These are phyloP conservation scores for Strix uralensis DNA, from an alignment of 2,113 vertebrate genomes.

Conservation along the genomic window DNA sequence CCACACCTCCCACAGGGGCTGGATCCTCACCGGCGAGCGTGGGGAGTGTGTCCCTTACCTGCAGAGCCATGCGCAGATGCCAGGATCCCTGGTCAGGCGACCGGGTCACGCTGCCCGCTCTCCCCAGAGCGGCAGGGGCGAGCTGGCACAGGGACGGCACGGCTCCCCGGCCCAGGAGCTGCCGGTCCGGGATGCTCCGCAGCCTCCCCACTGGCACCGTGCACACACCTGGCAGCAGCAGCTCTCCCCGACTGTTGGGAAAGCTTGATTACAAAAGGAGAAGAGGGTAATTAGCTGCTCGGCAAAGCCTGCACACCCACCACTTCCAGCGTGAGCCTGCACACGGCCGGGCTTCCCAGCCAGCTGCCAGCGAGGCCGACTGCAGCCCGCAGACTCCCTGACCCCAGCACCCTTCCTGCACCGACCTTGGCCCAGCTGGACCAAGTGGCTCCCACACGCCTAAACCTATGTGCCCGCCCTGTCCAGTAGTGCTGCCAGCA, in stretches of 20 bases:
- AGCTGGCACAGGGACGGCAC: not conserved
- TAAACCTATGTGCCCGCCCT: fast-evolving
- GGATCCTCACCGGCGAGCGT: fast-evolving
- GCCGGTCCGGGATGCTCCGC: fast-evolving
- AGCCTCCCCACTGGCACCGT: fast-evolving
- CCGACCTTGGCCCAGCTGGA: fast-evolving
- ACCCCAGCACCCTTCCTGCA: fast-evolving
- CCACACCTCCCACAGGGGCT: not conserved
- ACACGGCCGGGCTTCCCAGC: not conserved
- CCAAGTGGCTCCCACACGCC: fast-evolving
- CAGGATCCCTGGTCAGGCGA: not conserved
- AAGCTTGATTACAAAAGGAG: not conserved
- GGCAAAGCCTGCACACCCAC: not conserved
- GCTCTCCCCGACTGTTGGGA: not conserved
- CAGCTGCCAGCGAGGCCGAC: not conserved
- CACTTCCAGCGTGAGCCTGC: not conserved
- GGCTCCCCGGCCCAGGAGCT: fast-evolving
- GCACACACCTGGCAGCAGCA: not conserved
- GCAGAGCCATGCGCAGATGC: not conserved
- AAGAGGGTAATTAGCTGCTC: not conserved
- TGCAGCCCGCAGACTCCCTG: not conserved
- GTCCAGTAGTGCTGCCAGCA: not conserved
- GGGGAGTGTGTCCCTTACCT: not conserved
- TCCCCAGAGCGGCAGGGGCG: fast-evolving
- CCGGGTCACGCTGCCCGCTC: no score